Percentiles rank a stretch among this genome's conserved stretches.
These are phyloP conservation scores for Ginglymostoma cirratum DNA, from an alignment of 2,113 vertebrate species.

Conservation along the genomic window DNA sequence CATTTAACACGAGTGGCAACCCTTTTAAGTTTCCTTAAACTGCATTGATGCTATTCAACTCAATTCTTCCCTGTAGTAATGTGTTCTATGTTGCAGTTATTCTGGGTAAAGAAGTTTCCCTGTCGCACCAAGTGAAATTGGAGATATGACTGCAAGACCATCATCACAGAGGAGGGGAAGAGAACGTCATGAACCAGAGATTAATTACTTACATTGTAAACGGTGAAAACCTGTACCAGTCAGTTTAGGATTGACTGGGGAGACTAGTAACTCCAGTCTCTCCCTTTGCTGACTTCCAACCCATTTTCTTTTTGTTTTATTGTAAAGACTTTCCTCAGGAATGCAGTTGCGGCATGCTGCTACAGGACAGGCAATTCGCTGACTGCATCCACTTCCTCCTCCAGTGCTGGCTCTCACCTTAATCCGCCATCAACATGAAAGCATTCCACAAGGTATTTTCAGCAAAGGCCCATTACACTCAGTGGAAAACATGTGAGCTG, in stretches of 20 bases:
- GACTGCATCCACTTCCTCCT: background rate
- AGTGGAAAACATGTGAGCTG: background rate
- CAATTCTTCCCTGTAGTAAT: background rate
- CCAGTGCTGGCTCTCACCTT: conserved; percentile 11
- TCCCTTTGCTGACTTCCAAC: background rate
- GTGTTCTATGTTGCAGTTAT: background rate
- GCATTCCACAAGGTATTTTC: conserved; percentile 37
- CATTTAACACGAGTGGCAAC: background rate
- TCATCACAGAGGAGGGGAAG: background rate
- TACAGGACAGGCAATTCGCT: conserved; percentile 14
- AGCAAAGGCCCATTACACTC: background rate
- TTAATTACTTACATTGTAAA: background rate
- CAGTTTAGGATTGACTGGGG: background rate
- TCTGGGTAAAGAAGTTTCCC: background rate
- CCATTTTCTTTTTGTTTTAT: conserved; percentile 43
- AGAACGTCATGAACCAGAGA: background rate
- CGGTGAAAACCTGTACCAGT: background rate
- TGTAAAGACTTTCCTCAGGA: conserved; percentile 49
- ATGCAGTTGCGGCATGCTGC: conserved; percentile 29
- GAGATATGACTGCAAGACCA: background rate
- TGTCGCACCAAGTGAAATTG: background rate
- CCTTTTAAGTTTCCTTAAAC: background rate
- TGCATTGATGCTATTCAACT: background rate
- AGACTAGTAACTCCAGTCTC: background rate
- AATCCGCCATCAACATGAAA: conserved; percentile 20